These are phyloP conservation scores for Neodontobutis hainanensis DNA, from an alignment of 2,113 vertebrate species.

Conservation along the genomic window DNA sequence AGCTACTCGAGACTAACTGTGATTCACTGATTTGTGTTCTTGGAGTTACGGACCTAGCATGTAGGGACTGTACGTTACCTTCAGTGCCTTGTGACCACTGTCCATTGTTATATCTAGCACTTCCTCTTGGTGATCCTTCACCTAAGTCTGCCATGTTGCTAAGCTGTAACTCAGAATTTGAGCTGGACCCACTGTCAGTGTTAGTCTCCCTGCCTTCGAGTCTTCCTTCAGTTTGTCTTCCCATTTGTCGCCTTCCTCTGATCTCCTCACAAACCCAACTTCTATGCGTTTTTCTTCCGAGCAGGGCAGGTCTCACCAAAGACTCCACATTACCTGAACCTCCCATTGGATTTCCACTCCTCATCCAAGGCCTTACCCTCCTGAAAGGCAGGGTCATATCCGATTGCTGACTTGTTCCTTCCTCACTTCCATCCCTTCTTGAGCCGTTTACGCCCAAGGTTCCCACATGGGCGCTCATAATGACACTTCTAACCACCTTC, in stretches of 20 bases:
- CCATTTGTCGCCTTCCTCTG: conserved; percentile 37
- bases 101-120: neutral
- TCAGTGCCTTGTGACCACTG: conserved; percentile 5
- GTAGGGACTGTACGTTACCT: neutral
- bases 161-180: conserved; percentile 42
- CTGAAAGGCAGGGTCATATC: conserved; percentile 76
- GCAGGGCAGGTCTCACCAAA: conserved; percentile 56
- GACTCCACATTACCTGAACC: conserved; percentile 55
- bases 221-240: conserved; percentile 31
- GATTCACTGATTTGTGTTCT: too few relatives aligned
- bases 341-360: conserved; percentile 44
- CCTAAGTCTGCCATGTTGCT: conserved; percentile 25
- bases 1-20: neutral
- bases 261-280: conserved; percentile 80
- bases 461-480: conserved; percentile 59
- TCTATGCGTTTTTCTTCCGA: conserved; percentile 71
- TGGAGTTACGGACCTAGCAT: neutral
- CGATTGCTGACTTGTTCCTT: conserved; percentile 57
- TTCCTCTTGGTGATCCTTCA: conserved; percentile 11
- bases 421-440: conserved; percentile 6
- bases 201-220: conserved; percentile 17
- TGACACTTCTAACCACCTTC: conserved; percentile 6
- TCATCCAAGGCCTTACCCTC: conserved; percentile 15
- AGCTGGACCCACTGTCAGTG: conserved; percentile 47
- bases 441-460: conserved; percentile 27